Conservation (phyloP, 2,797 vertebrate species). For the Nasua narica region DNA sequence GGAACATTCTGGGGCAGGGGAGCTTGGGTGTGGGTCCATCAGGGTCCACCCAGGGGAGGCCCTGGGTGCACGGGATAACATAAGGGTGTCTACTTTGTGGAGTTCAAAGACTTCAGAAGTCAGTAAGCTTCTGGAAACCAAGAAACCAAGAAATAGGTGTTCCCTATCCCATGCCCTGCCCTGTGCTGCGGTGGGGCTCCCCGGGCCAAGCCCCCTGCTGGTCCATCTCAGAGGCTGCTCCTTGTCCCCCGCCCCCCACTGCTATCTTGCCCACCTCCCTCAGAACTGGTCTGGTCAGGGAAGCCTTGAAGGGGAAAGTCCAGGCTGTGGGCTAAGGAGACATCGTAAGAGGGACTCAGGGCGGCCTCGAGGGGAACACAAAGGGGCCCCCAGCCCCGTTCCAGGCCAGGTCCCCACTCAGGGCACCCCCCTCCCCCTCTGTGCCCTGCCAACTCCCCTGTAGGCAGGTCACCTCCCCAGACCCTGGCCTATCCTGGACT, state of each 20-base stretch:
- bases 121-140: background rate
- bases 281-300: background rate
- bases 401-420: too few species aligned
- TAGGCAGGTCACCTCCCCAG: background rate
- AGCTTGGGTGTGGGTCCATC: fast-evolving
- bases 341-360: background rate
- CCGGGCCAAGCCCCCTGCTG: background rate
- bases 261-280: too few species aligned
- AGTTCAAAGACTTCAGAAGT: background rate
- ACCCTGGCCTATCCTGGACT: background rate
- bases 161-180: too few species aligned
- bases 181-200: background rate
- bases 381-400: background rate
- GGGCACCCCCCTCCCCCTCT: background rate
- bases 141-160: background rate
- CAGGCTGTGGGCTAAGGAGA: background rate
- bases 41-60: background rate
- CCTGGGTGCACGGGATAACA: too few species aligned
- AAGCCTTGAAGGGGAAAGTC: background rate
- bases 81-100: background rate
- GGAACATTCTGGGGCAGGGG: background rate
- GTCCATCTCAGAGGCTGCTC: background rate
- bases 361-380: fast-evolving
- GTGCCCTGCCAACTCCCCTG: background rate
- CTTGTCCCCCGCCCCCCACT: too few species aligned